Conservation (phyloP, 2,888 invertebrate genomes). For the Aquatica leii region DNA sequence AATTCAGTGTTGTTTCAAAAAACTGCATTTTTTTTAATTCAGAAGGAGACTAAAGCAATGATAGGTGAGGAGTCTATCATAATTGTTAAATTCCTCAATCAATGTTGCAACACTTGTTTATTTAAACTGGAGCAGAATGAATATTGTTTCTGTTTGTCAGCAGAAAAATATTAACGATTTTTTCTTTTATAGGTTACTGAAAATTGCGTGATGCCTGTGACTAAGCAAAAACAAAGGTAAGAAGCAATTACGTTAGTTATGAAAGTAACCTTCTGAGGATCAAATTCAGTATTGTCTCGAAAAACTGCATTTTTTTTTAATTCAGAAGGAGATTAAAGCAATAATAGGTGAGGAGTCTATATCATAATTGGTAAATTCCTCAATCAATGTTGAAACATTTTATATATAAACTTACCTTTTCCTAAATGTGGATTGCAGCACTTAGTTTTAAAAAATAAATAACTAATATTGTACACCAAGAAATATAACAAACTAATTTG, state of each 20-base stretch:
- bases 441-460: neutral
- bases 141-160: too few species aligned
- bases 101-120: neutral
- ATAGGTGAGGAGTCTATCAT: neutral
- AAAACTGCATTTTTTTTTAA: neutral
- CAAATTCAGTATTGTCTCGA: neutral
- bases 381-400: neutral
- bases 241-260: too few species aligned
- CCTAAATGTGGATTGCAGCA: too few species aligned
- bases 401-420: neutral
- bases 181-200: too few species aligned
- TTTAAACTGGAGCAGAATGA: too few species aligned
- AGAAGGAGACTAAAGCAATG: neutral
- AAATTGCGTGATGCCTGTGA: too few species aligned
- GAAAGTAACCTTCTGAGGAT: neutral
- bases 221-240: too few species aligned
- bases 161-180: too few species aligned
- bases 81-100: constrained; percentile 3
- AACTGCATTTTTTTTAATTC: neutral
- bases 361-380: neutral
- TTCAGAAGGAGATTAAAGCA: constrained; percentile 1
- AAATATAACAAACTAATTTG: too few species aligned
- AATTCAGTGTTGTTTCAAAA: neutral
- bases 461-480: too few species aligned
- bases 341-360: neutral